phyloP scores from a whole-genome alignment of 2,888 invertebrate species.

The Lathronympha strigana region DNA sequence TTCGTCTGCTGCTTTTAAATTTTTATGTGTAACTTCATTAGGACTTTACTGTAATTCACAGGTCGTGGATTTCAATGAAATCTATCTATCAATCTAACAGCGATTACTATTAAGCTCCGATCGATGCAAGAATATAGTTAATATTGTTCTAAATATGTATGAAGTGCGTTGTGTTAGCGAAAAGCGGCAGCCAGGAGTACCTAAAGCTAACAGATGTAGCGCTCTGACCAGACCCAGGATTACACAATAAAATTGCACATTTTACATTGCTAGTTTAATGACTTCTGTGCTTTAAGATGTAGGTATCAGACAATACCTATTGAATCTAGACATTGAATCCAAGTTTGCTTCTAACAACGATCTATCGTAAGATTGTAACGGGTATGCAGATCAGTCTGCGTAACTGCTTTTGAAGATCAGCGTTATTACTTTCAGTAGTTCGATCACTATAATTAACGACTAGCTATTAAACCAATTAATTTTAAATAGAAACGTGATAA shows the following conservation, averaged over 20 bases:
- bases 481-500: neutral
- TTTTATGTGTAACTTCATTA: neutral
- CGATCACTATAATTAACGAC: constrained; percentile 41
- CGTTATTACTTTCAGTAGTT: constrained; percentile 51
- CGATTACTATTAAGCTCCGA: constrained; percentile 31
- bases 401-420: constrained; percentile 24
- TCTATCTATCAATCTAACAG: constrained; percentile 31
- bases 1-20: neutral
- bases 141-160: constrained; percentile 37
- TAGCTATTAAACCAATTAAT: too few species aligned
- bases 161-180: constrained; percentile 38
- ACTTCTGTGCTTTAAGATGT: neutral
- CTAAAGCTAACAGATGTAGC: constrained; percentile 33
- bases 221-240: neutral
- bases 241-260: constrained; percentile 13
- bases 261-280: constrained; percentile 25
- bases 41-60: too few species aligned
- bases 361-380: neutral
- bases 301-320: neutral
- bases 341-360: constrained; percentile 2
- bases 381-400: constrained; percentile 23
- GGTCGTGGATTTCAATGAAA: too few species aligned
- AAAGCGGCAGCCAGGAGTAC: constrained; percentile 34
- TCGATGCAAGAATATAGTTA: constrained; percentile 26
- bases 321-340: constrained; percentile 18